phyloP scores from a whole-genome alignment of 2,797 vertebrate species.

The Sciaenops ocellatus region DNA sequence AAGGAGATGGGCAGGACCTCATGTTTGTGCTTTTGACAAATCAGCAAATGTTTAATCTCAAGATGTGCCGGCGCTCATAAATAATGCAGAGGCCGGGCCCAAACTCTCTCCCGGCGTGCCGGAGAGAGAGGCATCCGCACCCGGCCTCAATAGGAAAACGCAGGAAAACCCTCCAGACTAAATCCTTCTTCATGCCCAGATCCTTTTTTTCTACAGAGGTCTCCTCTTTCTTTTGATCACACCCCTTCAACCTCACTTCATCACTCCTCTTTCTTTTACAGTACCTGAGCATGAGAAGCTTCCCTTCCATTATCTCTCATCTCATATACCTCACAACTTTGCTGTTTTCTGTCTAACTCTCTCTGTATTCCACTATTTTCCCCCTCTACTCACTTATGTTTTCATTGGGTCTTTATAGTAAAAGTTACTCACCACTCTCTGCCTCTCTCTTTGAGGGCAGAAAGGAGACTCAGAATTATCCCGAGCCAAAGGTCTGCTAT shows the following conservation, averaged over 20 bases:
- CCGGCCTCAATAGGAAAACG: constrained; percentile 39
- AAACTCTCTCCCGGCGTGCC: constrained; percentile 57
- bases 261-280: constrained; percentile 6
- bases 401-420: constrained; percentile 45
- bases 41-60: constrained; percentile 93
- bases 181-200: constrained; percentile 37
- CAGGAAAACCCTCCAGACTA: constrained; percentile 54
- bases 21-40: constrained; percentile 93
- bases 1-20: constrained; percentile 90
- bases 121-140: constrained; percentile 65
- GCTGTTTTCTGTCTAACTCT: background rate
- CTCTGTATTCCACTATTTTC: constrained; percentile 2
- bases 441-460: constrained; percentile 25
- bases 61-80: constrained; percentile 88
- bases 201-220: constrained; percentile 30
- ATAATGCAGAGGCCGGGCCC: constrained; percentile 87
- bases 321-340: background rate
- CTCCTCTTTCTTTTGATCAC: constrained; percentile 47
- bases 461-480: constrained; percentile 71
- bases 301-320: background rate
- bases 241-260: constrained; percentile 1
- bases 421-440: constrained; percentile 35
- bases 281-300: constrained; percentile 11
- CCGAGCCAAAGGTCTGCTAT: constrained; percentile 70
- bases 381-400: background rate